Evolutionary conservation across 2,888 invertebrate species (phyloP), one percentile per base, ranked within the genome.

Genomic region (Mechanitis messenoides): DNA sequence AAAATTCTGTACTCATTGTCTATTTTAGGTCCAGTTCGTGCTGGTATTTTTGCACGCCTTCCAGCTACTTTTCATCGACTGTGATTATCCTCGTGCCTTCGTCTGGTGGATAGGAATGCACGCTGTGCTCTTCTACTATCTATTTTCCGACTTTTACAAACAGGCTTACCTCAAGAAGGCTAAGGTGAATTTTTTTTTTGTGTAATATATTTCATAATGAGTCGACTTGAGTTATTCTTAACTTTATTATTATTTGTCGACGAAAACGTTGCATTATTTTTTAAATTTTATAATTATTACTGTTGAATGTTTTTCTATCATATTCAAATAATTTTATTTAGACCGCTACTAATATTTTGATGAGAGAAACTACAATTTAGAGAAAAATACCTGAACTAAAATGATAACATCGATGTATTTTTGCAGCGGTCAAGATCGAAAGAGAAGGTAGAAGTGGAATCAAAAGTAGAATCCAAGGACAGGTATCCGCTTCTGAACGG

Each of bases 61-160:
- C 93, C 96, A 96, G 80, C 91, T 98, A 60, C 90, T 98, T 70
- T 95, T 97, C 91, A 92, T 93, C 71, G 96, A 96, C 58, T 98
- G 98, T 91, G 93, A 96, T 81, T 98, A 97, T 82, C 97, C 98
- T 0, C 93, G 94, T 62, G 94, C 94, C 3, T 96, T 97, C 83
- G 95, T 95, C 67, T 96, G 95, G 94, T 96, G 95, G 93, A 98
- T 98, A 79, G 96, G 96, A 66, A 91, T 95, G 79, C 97, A 98
- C 85, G 97, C 97, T 1, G 91, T 97, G 42, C 94, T 98, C 91
- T 98, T 98, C 92, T 96, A 96, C 81, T 94, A 96, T 87, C 92
- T 98, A 60, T 98, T 98, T 92, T 94, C 95, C 1, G 93, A 96
- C 80, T 98, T 98, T 92, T 98, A 98, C 92, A 93, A 94, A 72